These are phyloP conservation scores for Shinisaurus crocodilurus DNA, from an alignment of 2,113 vertebrate species.

Conservation along the genomic window DNA sequence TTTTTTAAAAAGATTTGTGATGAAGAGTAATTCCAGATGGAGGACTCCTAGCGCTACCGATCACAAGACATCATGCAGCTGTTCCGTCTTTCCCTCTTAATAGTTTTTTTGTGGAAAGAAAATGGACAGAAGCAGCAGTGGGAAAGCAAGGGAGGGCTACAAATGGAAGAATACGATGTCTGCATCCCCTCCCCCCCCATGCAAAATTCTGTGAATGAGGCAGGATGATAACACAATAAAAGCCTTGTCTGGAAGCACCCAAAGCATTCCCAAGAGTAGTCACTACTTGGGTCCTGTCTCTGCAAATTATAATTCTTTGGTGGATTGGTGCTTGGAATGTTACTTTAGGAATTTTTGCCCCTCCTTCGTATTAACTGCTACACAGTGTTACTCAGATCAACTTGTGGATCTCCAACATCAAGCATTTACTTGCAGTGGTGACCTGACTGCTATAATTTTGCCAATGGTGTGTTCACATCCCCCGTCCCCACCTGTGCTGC, in stretches of 20 bases:
- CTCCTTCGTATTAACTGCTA: neutral
- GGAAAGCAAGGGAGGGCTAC: neutral
- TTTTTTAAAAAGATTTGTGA: slow-evolving; percentile 23
- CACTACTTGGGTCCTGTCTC: neutral
- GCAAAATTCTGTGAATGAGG: neutral
- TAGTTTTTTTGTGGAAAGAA: neutral
- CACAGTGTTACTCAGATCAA: neutral
- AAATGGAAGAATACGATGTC: neutral
- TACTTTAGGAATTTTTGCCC: slow-evolving; percentile 23
- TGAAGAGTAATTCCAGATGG: neutral
- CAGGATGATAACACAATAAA: neutral
- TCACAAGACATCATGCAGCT: neutral
- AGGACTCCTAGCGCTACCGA: neutral
- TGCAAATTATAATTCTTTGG: slow-evolving; percentile 38
- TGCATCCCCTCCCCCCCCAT: neutral
- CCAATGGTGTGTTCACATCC: neutral
- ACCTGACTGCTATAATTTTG: slow-evolving; percentile 8
- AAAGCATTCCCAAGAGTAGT: slow-evolving; percentile 52
- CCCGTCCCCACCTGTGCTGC: neutral
- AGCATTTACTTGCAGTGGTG: neutral
- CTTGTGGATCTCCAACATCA: slow-evolving; percentile 23
- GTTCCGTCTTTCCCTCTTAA: neutral
- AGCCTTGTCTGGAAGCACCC: neutral
- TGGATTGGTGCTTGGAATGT: neutral
- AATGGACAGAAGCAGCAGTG: neutral